Percentiles rank a stretch among this genome's conserved stretches.
Conservation (phyloP, 2,113 vertebrate genomes). For the Nibea albiflora region DNA sequence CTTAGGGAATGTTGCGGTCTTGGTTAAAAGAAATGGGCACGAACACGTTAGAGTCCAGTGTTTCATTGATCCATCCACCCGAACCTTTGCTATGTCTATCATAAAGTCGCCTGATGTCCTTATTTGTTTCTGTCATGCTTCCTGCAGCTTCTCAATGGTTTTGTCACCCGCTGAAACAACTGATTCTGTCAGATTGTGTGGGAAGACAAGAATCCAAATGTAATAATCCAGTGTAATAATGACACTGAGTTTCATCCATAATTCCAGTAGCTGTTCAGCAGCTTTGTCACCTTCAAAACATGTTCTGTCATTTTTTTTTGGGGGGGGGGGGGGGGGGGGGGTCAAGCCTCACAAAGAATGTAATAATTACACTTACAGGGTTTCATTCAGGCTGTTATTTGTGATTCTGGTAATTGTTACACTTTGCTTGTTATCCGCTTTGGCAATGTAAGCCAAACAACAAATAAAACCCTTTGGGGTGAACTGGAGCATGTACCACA, state of each 20-base stretch:
- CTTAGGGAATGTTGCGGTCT: not conserved
- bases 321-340: too few relatives aligned
- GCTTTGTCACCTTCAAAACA: not conserved
- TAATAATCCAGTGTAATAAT: not conserved
- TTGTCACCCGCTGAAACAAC: not conserved
- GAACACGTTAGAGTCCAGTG: not conserved
- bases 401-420: conserved; percentile 15
- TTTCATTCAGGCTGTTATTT: not conserved
- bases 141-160: not conserved
- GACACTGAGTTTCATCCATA: not conserved
- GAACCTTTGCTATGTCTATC: not conserved
- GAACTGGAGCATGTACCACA: conserved; percentile 19
- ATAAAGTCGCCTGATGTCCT: not conserved
- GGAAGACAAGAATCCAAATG: too few relatives aligned
- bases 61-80: not conserved
- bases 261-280: not conserved
- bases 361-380: not conserved
- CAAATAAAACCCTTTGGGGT: conserved; percentile 16
- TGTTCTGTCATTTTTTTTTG: not conserved
- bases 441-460: conserved; percentile 15
- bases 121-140: not conserved
- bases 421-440: conserved; percentile 34
- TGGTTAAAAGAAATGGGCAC: not conserved
- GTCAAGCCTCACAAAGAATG: not conserved
- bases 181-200: not conserved